These are phyloP conservation scores for Vimba vimba DNA, from an alignment of 2,113 vertebrate genomes.

Conservation along the genomic window DNA sequence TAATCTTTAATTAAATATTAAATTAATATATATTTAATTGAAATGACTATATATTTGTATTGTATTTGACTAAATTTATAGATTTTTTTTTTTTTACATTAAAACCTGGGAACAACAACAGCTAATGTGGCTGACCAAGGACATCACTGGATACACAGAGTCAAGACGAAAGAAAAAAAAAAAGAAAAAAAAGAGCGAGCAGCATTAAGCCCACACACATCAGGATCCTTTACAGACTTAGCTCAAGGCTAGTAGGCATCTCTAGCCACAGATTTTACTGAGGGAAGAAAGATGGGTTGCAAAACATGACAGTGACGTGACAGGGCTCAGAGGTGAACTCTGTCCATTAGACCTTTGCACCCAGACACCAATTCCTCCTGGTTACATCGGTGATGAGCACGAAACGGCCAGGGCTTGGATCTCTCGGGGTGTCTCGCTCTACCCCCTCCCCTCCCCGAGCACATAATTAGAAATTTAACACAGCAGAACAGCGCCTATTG, in stretches of 20 bases:
- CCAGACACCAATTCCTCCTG: constrained; percentile 42
- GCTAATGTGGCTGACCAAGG: neutral
- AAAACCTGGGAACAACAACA: neutral
- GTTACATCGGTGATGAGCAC: constrained; percentile 22
- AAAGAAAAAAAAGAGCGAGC: neutral
- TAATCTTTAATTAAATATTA: neutral
- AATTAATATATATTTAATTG: neutral
- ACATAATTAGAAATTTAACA: constrained; percentile 83
- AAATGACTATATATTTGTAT: neutral
- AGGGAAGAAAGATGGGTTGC: neutral
- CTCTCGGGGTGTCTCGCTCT: constrained; percentile 7
- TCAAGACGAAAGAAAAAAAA: neutral
- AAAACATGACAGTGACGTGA: neutral
- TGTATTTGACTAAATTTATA: neutral
- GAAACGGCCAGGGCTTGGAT: neutral
- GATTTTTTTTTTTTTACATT: neutral
- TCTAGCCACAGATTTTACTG: neutral
- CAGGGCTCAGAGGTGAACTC: constrained; percentile 3
- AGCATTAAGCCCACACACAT: neutral
- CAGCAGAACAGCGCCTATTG: constrained; percentile 76
- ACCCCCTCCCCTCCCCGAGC: constrained; percentile 47
- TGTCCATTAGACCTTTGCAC: constrained; percentile 39
- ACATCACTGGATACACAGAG: neutral
- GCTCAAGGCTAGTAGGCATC: neutral
- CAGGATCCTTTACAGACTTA: neutral